Percentiles rank a stretch among this genome's conserved stretches.
Evolutionary conservation across 2,113 vertebrate genomes (phyloP).

Genomic region (Drymodes brunneopygia): DNA sequence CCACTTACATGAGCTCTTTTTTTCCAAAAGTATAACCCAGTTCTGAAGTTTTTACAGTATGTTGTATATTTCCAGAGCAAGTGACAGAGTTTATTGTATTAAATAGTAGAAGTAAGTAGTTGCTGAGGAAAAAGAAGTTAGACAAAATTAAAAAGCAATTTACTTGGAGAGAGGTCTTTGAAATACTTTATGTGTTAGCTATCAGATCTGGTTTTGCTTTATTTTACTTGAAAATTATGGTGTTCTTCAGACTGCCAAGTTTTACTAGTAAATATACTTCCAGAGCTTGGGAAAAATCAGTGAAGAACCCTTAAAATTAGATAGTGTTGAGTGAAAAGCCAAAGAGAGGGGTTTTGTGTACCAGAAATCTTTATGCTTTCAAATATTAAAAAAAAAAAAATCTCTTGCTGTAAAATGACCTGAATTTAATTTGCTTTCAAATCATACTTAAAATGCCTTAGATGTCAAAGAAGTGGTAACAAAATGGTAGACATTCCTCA

Average conservation of each 20-base stretch:
- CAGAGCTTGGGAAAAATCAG: constrained; percentile 76
- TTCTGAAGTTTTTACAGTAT: constrained; percentile 49
- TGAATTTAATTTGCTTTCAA: constrained; percentile 32
- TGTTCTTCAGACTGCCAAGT: constrained; percentile 72
- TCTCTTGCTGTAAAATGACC: constrained; percentile 49
- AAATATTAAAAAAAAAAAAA: constrained; percentile 41
- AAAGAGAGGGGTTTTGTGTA: constrained; percentile 69
- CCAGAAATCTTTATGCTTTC: constrained; percentile 61
- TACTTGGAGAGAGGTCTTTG: background rate
- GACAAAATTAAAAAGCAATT: constrained; percentile 49
- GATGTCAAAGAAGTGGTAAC: background rate
- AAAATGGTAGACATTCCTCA: background rate
- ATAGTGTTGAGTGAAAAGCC: constrained; percentile 83
- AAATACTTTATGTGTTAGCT: constrained; percentile 34
- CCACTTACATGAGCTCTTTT: constrained; percentile 26
- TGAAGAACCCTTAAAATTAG: constrained; percentile 80
- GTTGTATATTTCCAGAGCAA: constrained; percentile 61
- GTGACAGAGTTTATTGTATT: constrained; percentile 37
- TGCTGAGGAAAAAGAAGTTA: constrained; percentile 21
- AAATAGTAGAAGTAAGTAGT: constrained; percentile 7
- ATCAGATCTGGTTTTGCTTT: constrained; percentile 66
- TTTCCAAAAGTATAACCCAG: constrained; percentile 32
- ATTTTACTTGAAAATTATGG: constrained; percentile 62
- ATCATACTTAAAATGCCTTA: constrained; percentile 4
- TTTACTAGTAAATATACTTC: constrained; percentile 79